Base-by-base conservation (phyloP, 64 coral and sea anemone species). In the Catalaphyllia jardinei region DNA sequence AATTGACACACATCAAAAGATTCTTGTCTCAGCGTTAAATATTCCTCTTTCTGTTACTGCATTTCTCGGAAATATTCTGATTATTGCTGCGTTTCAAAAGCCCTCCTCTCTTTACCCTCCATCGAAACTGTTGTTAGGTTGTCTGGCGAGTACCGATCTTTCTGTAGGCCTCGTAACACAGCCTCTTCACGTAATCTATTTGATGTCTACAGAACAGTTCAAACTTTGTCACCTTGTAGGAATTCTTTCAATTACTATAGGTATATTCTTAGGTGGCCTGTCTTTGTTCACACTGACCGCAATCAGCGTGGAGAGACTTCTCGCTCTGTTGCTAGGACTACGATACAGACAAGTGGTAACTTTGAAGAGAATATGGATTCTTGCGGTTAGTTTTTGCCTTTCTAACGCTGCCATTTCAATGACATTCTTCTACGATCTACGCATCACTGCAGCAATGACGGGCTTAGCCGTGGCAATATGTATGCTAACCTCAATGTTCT, bases 311-410 rank as follows among this genome's bases (percentile, higher is more conserved):
- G 76, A 79, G 22, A 79, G 76, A 51, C 76, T 79, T 79, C 76
- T 79, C 15, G 49, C 76, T 11, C 76, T 79, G 24, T 28, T 52
- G 50, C 28, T 79, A 24, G 46, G 76, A 4, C 42, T 79, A 25
- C 54, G 76, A 51, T 79, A 79, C 76, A 52, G 76, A 28, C 76
- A 79, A 28, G n/a, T 79, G 20, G 50, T 79, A 20, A 79, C 76
- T 79, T 11, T 57, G 20, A 55, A 29, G 76, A 52, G 76, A 54
- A 24, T 25, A n/a, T 55, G 39, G n/a, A 25, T 79, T 5, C 18
- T 52, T 20, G 51, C 29, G 2, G 20, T 25, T 79, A 28, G 12
- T 4, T 28, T 79, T 79, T 79, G 51, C 50, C 28, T 79, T 27
- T 27, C n/a, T 2, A 51, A 24, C 24, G 24, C 28, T 79, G 14